Conservation (phyloP, 1,140 invertebrate genomes). For the Drosophila mojavensis region DNA sequence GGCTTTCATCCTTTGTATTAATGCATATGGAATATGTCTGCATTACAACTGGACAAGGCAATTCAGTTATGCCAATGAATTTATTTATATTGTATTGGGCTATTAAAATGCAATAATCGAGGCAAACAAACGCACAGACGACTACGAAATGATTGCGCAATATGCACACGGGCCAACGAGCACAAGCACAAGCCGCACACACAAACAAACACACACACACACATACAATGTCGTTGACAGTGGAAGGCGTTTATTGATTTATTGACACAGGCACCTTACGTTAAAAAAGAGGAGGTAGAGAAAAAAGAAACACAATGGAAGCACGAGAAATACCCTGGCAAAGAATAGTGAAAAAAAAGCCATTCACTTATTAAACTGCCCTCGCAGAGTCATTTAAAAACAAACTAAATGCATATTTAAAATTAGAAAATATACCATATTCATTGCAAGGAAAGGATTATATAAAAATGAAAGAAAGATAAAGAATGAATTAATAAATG, state of each 20-base stretch:
- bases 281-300: slow-evolving; percentile 19
- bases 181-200: slow-evolving; percentile 27
- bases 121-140: slow-evolving; percentile 56
- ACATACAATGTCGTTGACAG: slow-evolving; percentile 55
- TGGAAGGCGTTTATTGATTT: slow-evolving; percentile 69
- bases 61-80: slow-evolving; percentile 31
- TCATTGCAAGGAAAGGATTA: no score
- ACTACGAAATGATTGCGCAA: slow-evolving; percentile 63
- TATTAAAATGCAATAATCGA: slow-evolving; percentile 66
- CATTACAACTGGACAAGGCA: slow-evolving; percentile 25
- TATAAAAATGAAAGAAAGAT: no score
- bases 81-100: slow-evolving; percentile 59
- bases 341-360: neutral
- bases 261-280: slow-evolving; percentile 54
- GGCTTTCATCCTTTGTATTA: neutral
- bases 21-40: slow-evolving; percentile 37
- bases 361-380: neutral
- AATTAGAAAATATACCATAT: no score
- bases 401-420: no score
- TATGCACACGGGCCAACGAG: slow-evolving; percentile 66
- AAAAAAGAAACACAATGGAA: neutral
- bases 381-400: no score
- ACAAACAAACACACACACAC: slow-evolving; percentile 4
- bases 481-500: no score
- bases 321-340: neutral